Base-by-base conservation (phyloP, 2,888 invertebrate genomes). In the Gastracanthus pulcherrimus region DNA sequence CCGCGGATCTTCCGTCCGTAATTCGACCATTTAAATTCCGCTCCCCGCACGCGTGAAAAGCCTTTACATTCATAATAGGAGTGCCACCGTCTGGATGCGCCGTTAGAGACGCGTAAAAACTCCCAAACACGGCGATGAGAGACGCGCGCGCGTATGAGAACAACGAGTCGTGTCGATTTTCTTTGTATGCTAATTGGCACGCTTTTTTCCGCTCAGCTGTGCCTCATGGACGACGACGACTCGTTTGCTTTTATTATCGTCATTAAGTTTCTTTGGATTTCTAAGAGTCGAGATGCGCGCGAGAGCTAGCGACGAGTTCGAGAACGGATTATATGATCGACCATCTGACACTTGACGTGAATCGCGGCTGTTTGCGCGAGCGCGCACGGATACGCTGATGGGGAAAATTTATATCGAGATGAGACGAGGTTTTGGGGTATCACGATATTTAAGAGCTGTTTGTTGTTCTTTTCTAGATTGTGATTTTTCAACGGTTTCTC, bases 211-310 rank as follows among this genome's bases (percentile, higher is more conserved):
- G 16, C 19, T 36, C 26, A n/a, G 62, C 26, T 29, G 26, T n/a
- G 45, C 45, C 31, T 29, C 34, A 13, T 62, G 11, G 34, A 16
- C 51, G 26, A 11, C 7, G 13, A n/a, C 31, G n/a, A 26, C 60
- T 31, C 45, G 34, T 66, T 66, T 6, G 23, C 11, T 48, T 66
- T 66, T 66, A 66, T 64, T 66, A 55, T 26, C 55, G 29, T 55
- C 75, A 19, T 75, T 51, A 75, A 55, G 75, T 76, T 76, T 76
- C 66, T 66, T 66, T 76, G 29, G 66, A 74, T 74, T 74, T 74
- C 62, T 62, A 55, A n/a, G 29, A 51, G 41, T 19, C 23, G 55
- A 26, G 34, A 55, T 23, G 36, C 23, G 19, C 45, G 19, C n/a
- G 62, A 34, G 34, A 62, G 62, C 19, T n/a, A 62, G 31, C 16